Evolutionary conservation across 2,797 vertebrate genomes (phyloP), one percentile per base, ranked within the genome.

Genomic region (Hippoglossus hippoglossus): DNA sequence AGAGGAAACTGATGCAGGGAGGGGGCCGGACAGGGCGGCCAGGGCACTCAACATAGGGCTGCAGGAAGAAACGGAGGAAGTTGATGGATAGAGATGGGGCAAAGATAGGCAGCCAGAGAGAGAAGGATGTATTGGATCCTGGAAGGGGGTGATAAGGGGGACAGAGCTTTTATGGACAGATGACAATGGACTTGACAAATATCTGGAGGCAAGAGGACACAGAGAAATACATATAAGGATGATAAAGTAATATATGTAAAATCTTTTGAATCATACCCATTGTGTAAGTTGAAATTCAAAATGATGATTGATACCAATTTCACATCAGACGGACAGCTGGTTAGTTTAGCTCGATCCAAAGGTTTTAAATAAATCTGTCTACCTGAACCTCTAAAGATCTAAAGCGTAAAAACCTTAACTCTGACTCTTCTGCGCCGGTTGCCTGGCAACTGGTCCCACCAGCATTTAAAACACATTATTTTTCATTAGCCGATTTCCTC

Each of bases 41-140:
- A 26, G 34, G 64, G 67, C 73, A 62, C 54, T 1, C 25, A 82
- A 76, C 75, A 68, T 50, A 6, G 52, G 22, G 63, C 75, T 57
- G 51, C 46, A 54, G 71, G 66, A 71, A 55, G 67, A 67, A 63
- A 66, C 19, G 34, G 51, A 46, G 21, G 79, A 74, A 55, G 51
- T 22, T 82, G 80, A 79, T 81, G 78, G 75, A 79, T 62, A 28
- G 64, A 69, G 81, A 82, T 80, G 51, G 51, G 62, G 79, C 46
- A 12, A 39, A 73, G 79, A 83, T 75, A 80, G 62, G 63, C 51
- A 79, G 67, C 6, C 0, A 18, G 56, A 67, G 67, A 75, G 52
- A 60, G 52, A 56, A 67, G 62, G 47, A 60, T 73, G 57, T 51
- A 76, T 68, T 68, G 58, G 62, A 86, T 80, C 53, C 58, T 55